Percentiles rank a stretch among this genome's conserved stretches.
These are phyloP conservation scores for Xiphophorus couchianus DNA, from an alignment of 2,113 vertebrate genomes.

Conservation along the genomic window DNA sequence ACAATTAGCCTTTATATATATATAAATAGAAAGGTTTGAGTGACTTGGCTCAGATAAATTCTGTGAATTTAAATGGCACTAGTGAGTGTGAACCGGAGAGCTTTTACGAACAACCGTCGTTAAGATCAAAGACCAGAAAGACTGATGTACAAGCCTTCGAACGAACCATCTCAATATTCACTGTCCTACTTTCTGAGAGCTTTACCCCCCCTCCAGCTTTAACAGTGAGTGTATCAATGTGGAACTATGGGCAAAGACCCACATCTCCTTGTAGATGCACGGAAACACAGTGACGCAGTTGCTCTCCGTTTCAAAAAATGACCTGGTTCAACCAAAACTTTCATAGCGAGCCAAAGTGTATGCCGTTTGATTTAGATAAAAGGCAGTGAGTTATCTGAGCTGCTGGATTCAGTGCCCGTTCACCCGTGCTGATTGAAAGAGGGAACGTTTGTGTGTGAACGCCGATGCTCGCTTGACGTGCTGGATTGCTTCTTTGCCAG, in stretches of 20 bases:
- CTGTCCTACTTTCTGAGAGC: constrained; percentile 68
- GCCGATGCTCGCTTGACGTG: no score
- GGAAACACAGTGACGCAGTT: neutral
- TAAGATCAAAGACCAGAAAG: constrained; percentile 63
- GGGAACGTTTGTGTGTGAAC: no score
- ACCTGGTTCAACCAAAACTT: neutral
- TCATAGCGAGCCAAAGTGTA: neutral
- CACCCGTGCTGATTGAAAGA: neutral
- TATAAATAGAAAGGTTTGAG: constrained; percentile 19
- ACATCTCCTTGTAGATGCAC: constrained; percentile 8
- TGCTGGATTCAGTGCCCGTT: neutral
- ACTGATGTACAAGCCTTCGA: constrained; percentile 42
- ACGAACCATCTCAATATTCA: constrained; percentile 28
- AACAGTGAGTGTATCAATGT: constrained; percentile 8
- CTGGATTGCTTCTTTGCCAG: neutral
- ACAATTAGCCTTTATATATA: neutral
- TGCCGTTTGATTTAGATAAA: neutral
- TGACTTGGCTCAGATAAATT: constrained; percentile 40
- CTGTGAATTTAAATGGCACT: constrained; percentile 50
- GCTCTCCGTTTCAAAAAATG: neutral
- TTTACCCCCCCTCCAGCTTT: constrained; percentile 10
- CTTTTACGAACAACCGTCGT: constrained; percentile 37
- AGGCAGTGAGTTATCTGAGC: neutral
- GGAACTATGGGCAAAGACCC: constrained; percentile 15
- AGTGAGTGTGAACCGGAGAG: constrained; percentile 37